phyloP scores from a whole-genome alignment of 2,888 invertebrate species.

The Teleogryllus oceanicus region DNA sequence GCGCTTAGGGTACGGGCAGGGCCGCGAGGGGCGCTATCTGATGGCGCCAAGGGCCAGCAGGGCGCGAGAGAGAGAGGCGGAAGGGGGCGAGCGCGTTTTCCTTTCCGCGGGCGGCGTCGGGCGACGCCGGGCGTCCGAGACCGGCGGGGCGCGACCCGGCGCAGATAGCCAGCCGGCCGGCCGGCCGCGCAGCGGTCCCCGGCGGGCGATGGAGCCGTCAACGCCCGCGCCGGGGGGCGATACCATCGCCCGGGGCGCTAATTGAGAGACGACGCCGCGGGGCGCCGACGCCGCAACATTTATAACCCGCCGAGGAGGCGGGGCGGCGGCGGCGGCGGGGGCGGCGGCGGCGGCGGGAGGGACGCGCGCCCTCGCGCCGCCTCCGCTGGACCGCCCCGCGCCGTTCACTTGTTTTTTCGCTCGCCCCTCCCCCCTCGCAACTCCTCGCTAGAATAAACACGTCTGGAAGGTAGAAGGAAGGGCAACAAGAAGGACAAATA shows the following conservation, averaged over 20 bases:
- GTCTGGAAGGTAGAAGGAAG: no score
- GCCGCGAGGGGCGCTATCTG: background rate
- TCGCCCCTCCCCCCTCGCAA: no score
- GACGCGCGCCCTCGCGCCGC: no score
- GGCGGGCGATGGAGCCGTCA: background rate
- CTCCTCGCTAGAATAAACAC: no score
- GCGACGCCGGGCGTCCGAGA: background rate
- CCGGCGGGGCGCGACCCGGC: background rate
- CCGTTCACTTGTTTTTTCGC: no score
- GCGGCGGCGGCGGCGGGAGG: no score
- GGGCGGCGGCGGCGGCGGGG: no score
- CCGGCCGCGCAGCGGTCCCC: background rate
- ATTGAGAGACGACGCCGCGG: background rate
- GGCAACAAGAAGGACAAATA: no score
- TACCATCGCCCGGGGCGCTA: conserved; percentile 22
- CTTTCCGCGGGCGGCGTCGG: background rate
- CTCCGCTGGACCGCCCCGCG: no score
- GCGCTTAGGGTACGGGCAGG: background rate
- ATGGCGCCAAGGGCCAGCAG: background rate
- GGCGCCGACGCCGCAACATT: conserved; percentile 18
- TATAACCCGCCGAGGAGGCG: background rate
- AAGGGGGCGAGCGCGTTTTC: background rate
- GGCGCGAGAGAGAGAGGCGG: background rate
- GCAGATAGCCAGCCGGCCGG: background rate
- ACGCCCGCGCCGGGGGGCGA: background rate